Evolutionary conservation across 1,140 invertebrate genomes (phyloP).

Genomic region (Paralvinella palmiformis): DNA sequence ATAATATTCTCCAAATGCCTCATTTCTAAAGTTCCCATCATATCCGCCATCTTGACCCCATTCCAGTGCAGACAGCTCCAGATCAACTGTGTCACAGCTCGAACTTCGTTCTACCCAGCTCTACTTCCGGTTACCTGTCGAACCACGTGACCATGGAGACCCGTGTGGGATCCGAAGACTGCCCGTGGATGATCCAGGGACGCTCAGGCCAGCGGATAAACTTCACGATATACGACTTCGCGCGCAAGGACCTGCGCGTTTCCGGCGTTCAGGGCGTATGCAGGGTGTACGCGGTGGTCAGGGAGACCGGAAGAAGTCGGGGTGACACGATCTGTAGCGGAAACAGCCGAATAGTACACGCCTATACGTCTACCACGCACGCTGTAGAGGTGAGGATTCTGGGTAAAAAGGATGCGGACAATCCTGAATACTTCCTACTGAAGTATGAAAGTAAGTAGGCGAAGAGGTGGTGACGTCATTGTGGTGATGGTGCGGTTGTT

Average conservation of each 20-base stretch:
- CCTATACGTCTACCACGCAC: conserved; percentile 1
- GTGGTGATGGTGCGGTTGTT: too few species aligned
- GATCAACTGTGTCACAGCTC: background rate
- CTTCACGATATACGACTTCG: conserved; percentile 19
- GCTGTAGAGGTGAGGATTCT: conserved; percentile 9
- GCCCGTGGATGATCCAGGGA: conserved; percentile 19
- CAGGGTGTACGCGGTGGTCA: conserved; percentile 4
- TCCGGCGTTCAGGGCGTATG: background rate
- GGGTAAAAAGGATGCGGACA: background rate
- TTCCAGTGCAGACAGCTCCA: background rate
- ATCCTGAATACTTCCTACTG: conserved; percentile 6
- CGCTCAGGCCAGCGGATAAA: conserved; percentile 16
- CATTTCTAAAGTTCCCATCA: background rate
- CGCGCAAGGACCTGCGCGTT: background rate
- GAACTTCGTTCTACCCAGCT: background rate
- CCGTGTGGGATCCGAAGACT: conserved; percentile 8
- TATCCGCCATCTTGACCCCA: background rate
- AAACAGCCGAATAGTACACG: background rate
- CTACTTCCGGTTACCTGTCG: conserved; percentile 14
- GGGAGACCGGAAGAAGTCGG: background rate
- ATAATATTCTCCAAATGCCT: background rate
- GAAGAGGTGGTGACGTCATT: too few species aligned
- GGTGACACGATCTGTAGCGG: background rate
- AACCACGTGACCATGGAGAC: conserved; percentile 16
- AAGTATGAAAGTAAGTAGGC: conserved; percentile 11